A percentile compares a stretch with the other conserved stretches of the same genome.
These are phyloP conservation scores for Manacus vitellinus DNA, from an alignment of 2,113 vertebrate genomes.

Conservation along the genomic window DNA sequence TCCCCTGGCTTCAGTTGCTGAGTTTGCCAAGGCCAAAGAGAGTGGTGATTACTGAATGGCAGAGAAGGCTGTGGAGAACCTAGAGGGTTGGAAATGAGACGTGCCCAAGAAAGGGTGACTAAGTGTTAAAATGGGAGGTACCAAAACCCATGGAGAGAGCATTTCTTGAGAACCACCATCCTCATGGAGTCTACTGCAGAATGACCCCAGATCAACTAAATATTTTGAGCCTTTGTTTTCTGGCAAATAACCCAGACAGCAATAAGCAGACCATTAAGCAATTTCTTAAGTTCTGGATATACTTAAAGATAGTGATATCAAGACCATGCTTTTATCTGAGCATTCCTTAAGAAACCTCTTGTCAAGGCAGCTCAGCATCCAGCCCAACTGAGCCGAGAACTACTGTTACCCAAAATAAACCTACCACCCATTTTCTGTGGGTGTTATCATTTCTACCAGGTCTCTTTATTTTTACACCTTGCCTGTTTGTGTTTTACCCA, in stretches of 20 bases:
- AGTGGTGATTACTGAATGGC: background rate
- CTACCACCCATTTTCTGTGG: background rate
- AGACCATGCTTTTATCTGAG: background rate
- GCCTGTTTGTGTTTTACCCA: conserved; percentile 40
- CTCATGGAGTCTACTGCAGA: background rate
- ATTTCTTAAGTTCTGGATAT: background rate
- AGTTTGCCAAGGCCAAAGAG: background rate
- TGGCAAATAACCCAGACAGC: background rate
- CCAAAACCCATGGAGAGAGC: background rate
- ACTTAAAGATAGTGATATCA: background rate
- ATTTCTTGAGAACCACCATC: background rate
- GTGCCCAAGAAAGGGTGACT: background rate
- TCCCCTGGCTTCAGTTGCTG: background rate
- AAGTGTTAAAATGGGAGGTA: background rate
- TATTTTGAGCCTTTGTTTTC: background rate
- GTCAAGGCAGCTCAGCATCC: background rate
- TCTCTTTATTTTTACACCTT: conserved; percentile 40
- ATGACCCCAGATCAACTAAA: background rate
- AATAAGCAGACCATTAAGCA: background rate
- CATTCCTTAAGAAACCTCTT: background rate
- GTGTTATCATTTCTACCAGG: conserved; percentile 21
- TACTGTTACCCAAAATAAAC: conserved; percentile 29
- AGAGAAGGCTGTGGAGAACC: background rate
- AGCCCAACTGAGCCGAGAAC: background rate
- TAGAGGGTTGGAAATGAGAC: background rate